Evolutionary conservation across 1,140 invertebrate genomes (phyloP).

Genomic region (Melanaphis sacchari): DNA sequence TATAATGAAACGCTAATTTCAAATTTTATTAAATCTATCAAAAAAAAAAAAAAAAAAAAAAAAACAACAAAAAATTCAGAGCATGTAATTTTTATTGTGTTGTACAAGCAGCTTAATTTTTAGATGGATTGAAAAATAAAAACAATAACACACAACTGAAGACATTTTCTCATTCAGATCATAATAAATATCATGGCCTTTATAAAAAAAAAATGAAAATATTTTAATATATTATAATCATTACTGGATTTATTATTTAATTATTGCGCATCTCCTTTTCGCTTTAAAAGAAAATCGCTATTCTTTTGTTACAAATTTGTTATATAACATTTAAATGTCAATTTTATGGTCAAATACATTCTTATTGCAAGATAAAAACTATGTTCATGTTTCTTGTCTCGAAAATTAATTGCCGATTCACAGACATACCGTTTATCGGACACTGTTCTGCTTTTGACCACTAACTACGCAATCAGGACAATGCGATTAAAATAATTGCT

Average conservation of each 20-base stretch:
- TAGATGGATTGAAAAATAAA: background rate
- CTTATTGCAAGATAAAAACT: background rate
- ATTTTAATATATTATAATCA: background rate
- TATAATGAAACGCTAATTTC: too few relatives aligned
- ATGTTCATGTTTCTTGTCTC: background rate
- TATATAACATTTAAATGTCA: background rate
- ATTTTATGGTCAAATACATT: background rate
- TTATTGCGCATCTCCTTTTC: background rate
- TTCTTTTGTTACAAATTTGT: background rate
- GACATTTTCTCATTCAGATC: background rate
- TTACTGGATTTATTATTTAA: background rate
- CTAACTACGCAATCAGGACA: background rate
- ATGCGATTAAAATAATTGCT: constrained; percentile 38
- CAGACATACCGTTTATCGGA: background rate
- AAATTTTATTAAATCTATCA: too few relatives aligned
- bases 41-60: too few relatives aligned
- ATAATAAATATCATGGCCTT: background rate
- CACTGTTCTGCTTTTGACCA: constrained; percentile 18
- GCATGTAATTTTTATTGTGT: too few relatives aligned
- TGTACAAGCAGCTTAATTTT: background rate
- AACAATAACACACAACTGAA: background rate
- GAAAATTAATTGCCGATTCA: background rate
- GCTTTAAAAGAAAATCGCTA: background rate
- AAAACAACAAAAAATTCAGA: too few relatives aligned
- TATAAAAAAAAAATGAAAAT: background rate